Conservation (phyloP, 2,888 invertebrate species). For the Diogma glabrata region DNA sequence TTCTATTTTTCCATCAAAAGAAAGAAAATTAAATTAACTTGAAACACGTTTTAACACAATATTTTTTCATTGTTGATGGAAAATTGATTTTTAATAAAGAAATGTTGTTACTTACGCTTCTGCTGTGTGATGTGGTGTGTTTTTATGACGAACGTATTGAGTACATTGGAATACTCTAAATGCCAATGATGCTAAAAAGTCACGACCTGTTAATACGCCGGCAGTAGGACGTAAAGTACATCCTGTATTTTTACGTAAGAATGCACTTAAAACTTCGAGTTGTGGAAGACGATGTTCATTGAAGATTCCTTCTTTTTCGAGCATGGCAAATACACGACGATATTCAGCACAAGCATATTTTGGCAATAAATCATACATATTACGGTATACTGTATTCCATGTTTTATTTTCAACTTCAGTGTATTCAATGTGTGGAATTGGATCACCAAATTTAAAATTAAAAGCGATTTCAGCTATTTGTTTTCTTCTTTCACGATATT, state of each 20-base stretch:
- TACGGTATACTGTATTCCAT: constrained; percentile 90
- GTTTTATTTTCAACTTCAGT: constrained; percentile 81
- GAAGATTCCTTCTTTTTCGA: constrained; percentile 85
- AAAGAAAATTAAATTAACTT: too few species aligned
- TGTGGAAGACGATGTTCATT: constrained; percentile 83
- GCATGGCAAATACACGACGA: constrained; percentile 67
- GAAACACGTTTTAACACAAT: too few species aligned
- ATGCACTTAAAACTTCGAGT: constrained; percentile 87
- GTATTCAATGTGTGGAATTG: constrained; percentile 81
- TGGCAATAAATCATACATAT: constrained; percentile 75
- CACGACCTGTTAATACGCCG: constrained; percentile 90
- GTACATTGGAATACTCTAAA: constrained; percentile 99
- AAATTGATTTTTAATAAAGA: too few species aligned
- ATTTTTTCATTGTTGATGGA: too few species aligned
- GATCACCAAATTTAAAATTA: constrained; percentile 85
- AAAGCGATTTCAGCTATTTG: constrained; percentile 96
- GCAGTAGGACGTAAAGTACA: constrained; percentile 95
- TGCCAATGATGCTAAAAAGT: constrained; percentile 95
- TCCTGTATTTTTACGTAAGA: constrained; percentile 83
- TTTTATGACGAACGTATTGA: constrained; percentile 95
- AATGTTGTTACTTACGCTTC: too few species aligned
- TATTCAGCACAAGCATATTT: constrained; percentile 91
- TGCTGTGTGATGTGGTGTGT: constrained; percentile 97
- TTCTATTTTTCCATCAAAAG: too few species aligned
- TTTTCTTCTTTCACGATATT: constrained; percentile 85